A percentile compares a stretch with the other conserved stretches of the same genome.
These are phyloP conservation scores for Ophioninae sp. DNA, from an alignment of 2,888 invertebrate genomes.

Conservation along the genomic window DNA sequence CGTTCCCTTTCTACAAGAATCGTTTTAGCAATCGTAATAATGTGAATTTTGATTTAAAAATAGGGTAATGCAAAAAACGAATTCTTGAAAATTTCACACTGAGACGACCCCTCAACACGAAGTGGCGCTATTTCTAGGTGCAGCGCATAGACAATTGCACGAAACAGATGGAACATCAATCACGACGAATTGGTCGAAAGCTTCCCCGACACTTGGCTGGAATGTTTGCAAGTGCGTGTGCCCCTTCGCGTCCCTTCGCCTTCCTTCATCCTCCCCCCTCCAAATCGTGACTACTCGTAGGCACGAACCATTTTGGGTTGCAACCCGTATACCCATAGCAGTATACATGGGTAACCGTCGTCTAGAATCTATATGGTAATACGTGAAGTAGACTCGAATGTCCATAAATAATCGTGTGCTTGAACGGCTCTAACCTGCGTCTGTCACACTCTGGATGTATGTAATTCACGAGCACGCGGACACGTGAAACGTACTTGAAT, in stretches of 20 bases:
- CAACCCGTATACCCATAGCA: slow-evolving; percentile 11
- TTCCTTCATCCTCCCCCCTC: not conserved
- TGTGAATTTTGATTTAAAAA: too few species aligned
- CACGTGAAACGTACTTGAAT: slow-evolving; percentile 12
- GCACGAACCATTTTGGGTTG: slow-evolving; percentile 3
- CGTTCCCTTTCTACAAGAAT: too few species aligned
- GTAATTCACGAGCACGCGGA: slow-evolving; percentile 37
- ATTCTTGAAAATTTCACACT: too few species aligned
- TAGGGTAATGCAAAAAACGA: too few species aligned
- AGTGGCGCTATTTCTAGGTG: not conserved
- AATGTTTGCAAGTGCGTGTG: slow-evolving; percentile 20
- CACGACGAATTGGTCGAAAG: slow-evolving; percentile 22
- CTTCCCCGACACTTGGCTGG: not conserved
- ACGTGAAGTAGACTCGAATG: slow-evolving; percentile 8
- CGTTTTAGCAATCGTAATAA: too few species aligned
- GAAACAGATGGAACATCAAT: slow-evolving; percentile 11
- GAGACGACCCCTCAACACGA: too few species aligned
- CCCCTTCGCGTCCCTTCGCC: too few species aligned
- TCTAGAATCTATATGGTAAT: slow-evolving; percentile 4
- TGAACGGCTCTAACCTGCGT: slow-evolving; percentile 40
- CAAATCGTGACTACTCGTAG: not conserved
- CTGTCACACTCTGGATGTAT: slow-evolving; percentile 41
- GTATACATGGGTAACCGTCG: slow-evolving; percentile 11
- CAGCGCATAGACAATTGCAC: slow-evolving; percentile 7
- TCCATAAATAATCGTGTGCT: slow-evolving; percentile 44